Evolutionary conservation across 2,888 invertebrate genomes (phyloP), one percentile per base, ranked within the genome.

Genomic region (Nephrotoma flavescens): DNA sequence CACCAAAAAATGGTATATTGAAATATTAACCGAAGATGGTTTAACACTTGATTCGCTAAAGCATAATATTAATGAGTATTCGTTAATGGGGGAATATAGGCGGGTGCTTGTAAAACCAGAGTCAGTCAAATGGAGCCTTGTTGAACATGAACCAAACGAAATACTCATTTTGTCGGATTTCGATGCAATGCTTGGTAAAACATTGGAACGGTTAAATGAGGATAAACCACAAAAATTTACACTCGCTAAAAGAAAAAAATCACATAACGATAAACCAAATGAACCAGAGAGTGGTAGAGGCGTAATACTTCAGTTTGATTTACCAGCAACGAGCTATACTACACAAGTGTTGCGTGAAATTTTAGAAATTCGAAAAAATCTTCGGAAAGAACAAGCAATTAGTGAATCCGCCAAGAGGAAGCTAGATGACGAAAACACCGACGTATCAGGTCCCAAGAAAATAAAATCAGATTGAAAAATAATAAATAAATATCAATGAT

Each of bases 311-410:
- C 94, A 95, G 87, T 95, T 99, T 91, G 93, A 94, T 0, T 91
- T 99, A 86, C 95, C 96, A 0, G 91, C 97, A 0, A 96, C 97
- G 0, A 94, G 95, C n/a, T 99, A 99, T 92, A 99, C 99, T 0
- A 99, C 99, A 5, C 98, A 99, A 97, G 96, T 97, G 0, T 90
- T 99, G 0, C 92, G 99, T 4, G 98, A 99, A 91, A 91, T 97
- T 6, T 92, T 97, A 15, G 95, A 95, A 90, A 93, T 93, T 0
- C 31, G 31, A 31, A 31, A 31, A 96, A 96, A 89, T 97, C 97
- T 0, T 95, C 96, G 0, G 91, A 92, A 91, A 84, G 96, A 97
- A 89, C 94, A 95, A 0, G 89, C 91, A 86, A 91, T 94, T 86
- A 94, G 94, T 88, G 91, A 89, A 19, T 19, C 31, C 31, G 15